Conservation (phyloP, 1,140 invertebrate genomes). For the Zaprionus tsacasi region DNA sequence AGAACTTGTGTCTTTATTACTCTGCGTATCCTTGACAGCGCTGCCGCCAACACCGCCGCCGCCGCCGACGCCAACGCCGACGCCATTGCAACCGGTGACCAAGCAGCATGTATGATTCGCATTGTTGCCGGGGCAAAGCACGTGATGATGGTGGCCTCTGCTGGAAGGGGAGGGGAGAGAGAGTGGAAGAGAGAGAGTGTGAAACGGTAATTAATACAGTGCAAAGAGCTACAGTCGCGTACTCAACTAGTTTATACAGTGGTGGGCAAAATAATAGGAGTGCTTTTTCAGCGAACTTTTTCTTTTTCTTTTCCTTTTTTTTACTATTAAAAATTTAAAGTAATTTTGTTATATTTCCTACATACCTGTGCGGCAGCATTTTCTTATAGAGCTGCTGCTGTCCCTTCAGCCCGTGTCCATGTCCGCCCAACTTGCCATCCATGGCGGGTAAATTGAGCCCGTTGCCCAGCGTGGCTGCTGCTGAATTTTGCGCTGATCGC, state of each 20-base stretch:
- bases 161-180: neutral
- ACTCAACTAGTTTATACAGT: too few species aligned
- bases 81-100: slow-evolving; percentile 70
- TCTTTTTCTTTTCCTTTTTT: too few species aligned
- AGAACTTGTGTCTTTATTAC: slow-evolving; percentile 65
- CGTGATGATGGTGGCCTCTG: slow-evolving; percentile 75
- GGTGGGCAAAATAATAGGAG: too few species aligned
- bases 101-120: slow-evolving; percentile 76
- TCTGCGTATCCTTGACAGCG: slow-evolving; percentile 55
- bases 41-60: slow-evolving; percentile 32
- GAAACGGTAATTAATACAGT: too few species aligned
- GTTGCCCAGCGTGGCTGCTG: slow-evolving; percentile 52
- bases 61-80: slow-evolving; percentile 44
- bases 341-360: too few species aligned
- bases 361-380: slow-evolving; percentile 66
- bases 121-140: slow-evolving; percentile 75
- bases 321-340: too few species aligned
- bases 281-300: too few species aligned
- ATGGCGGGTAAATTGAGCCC: slow-evolving; percentile 37
- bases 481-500: slow-evolving; percentile 59
- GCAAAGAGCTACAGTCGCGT: too few species aligned
- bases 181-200: too few species aligned
- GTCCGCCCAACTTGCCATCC: slow-evolving; percentile 52
- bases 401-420: slow-evolving; percentile 58
- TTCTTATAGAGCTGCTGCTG: slow-evolving; percentile 76